Base-by-base conservation (phyloP, 2,888 invertebrate genomes). In the Blomia tropicalis region DNA sequence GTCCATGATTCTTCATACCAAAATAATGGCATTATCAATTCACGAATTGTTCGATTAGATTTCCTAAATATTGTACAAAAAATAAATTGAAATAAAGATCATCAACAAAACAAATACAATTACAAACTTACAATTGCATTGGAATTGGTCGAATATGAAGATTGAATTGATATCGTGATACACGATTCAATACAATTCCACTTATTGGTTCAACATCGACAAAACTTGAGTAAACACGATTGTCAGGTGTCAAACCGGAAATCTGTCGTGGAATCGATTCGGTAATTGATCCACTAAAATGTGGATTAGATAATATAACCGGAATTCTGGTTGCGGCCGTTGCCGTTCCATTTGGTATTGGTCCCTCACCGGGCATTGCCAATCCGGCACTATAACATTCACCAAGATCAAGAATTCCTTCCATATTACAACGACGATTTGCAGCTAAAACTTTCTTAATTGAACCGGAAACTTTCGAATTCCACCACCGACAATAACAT, bases 351-450 rank as follows among this genome's bases (percentile, higher is more conserved):
- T 63, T 11, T 11, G n/a, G 23, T n/a, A n/a, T n/a, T n/a, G n/a
- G n/a, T 2, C 58, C 22, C 2, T 27, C 41, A 23, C 32, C 4
- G 23, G 64, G 53, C 14, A 60, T 56, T 4, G 65, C 41, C 7
- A 64, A 64, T 30, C 60, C 62, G 3, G 65, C 66, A 14, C 43
- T 41, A 23, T 44, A 29, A 51, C 66, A 66, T 11, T 43, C 22
- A 19, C 60, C 62, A n/a, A 63, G 30, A 30, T 68, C 66, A n/a
- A 70, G 59, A 22, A 71, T 70, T 7, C 71, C 71, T 47, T 67
- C 64, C 17, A 65, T 66, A n/a, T 69, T 63, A 59, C 71, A 71
- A 19, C 63, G 30, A 43, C 53, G 58, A n/a, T 22, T 43, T 19
- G 53, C 5, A 19, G 17, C 30, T 14, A 30, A 7, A 30, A 36